These are phyloP conservation scores for Clivina fossor DNA, from an alignment of 2,888 invertebrate species.

Conservation along the genomic window DNA sequence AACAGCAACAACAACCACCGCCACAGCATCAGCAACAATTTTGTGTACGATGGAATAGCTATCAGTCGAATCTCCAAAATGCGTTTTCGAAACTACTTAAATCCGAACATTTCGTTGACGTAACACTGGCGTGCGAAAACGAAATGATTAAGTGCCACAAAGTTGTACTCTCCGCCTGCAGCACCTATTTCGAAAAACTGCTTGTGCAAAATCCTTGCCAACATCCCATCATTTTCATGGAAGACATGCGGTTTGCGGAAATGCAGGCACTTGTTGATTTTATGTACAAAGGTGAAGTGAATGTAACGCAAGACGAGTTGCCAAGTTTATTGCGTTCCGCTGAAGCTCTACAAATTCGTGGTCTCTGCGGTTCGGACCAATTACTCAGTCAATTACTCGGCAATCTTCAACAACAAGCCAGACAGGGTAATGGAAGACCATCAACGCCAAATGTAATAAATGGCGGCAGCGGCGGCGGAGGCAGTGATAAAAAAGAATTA, in stretches of 20 bases:
- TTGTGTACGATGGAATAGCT: constrained; percentile 80
- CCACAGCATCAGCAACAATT: constrained; percentile 63
- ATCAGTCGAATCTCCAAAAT: constrained; percentile 75
- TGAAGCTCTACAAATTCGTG: constrained; percentile 80
- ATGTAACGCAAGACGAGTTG: constrained; percentile 81
- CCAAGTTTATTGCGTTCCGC: constrained; percentile 79
- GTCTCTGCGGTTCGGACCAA: constrained; percentile 57
- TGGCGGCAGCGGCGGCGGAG: not conserved
- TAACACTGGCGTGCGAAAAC: constrained; percentile 85
- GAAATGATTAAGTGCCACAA: constrained; percentile 85
- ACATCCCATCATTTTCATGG: constrained; percentile 81
- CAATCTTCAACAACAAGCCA: constrained; percentile 40
- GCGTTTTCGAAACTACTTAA: constrained; percentile 75
- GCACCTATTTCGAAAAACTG: constrained; percentile 78
- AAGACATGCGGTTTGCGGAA: constrained; percentile 83
- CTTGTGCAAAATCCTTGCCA: constrained; percentile 82
- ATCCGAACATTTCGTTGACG: constrained; percentile 82
- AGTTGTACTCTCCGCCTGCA: constrained; percentile 81
- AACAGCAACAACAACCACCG: constrained; percentile 47
- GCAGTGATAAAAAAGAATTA: not conserved
- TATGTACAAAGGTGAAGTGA: constrained; percentile 89
- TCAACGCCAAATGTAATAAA: not conserved
- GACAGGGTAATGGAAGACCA: not conserved
- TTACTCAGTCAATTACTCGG: constrained; percentile 51
- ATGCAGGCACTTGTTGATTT: constrained; percentile 85